A percentile compares a stretch with the other conserved stretches of the same genome.
Evolutionary conservation across 2,113 vertebrate genomes (phyloP).

Genomic region (Gopherus flavomarginatus): DNA sequence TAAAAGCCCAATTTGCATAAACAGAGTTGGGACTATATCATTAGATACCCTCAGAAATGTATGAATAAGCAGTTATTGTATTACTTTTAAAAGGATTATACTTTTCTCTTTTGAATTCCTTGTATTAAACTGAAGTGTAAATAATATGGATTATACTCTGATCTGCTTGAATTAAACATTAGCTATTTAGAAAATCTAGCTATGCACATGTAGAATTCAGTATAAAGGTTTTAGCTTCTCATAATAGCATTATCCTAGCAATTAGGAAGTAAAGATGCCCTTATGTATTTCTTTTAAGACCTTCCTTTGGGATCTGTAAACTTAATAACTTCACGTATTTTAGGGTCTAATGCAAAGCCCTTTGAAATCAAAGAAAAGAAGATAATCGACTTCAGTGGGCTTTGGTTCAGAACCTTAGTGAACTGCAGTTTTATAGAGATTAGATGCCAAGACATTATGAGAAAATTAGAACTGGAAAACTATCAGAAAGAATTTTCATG

Average conservation of each 20-base stretch:
- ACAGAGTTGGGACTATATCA: conserved; percentile 27
- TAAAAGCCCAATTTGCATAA: conserved; percentile 26
- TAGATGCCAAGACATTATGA: background rate
- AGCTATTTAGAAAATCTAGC: conserved; percentile 3
- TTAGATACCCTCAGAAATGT: conserved; percentile 49
- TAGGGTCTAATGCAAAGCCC: background rate
- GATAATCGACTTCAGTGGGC: background rate
- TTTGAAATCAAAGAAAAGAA: background rate
- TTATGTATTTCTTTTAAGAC: conserved; percentile 19
- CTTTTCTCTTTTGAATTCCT: background rate
- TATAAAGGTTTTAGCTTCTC: background rate
- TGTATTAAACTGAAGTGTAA: conserved; percentile 20
- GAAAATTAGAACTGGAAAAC: background rate
- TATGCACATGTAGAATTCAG: conserved; percentile 4
- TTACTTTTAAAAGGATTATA: conserved; percentile 38
- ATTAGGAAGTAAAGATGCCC: background rate
- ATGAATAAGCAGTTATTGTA: conserved; percentile 28
- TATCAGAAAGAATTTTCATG: background rate
- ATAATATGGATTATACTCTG: conserved; percentile 14
- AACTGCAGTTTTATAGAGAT: background rate
- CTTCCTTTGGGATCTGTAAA: background rate
- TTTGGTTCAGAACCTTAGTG: conserved; percentile 9
- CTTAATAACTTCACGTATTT: background rate
- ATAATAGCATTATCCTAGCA: conserved; percentile 32
- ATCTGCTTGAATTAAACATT: conserved; percentile 44